These are phyloP conservation scores for Nothobranchius kuhntae DNA, from an alignment of 2,113 vertebrate genomes.

Conservation along the genomic window DNA sequence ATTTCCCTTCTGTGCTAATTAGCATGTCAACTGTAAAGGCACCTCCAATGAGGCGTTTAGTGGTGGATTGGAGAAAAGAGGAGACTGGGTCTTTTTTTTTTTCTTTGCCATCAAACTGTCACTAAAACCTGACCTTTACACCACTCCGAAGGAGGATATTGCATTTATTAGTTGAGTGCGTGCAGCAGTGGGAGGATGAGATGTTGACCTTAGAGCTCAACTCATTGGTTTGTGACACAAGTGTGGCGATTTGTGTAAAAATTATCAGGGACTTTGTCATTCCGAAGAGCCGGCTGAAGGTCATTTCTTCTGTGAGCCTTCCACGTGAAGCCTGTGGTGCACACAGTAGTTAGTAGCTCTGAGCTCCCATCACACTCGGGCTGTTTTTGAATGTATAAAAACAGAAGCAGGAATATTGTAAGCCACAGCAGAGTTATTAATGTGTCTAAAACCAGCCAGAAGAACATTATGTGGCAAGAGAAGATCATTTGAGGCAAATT, in stretches of 20 bases:
- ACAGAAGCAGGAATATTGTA: slow-evolving; percentile 15
- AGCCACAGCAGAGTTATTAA: slow-evolving; percentile 8
- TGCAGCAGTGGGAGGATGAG: neutral
- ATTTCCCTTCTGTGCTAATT: slow-evolving; percentile 69
- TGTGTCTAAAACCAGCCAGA: neutral
- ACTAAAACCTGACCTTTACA: slow-evolving; percentile 54
- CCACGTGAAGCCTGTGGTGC: slow-evolving; percentile 4
- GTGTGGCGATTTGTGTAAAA: neutral
- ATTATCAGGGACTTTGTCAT: slow-evolving; percentile 3
- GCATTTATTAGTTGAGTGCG: slow-evolving; percentile 6
- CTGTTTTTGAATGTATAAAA: slow-evolving; percentile 34
- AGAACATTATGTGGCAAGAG: slow-evolving; percentile 16
- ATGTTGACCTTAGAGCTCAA: slow-evolving; percentile 3
- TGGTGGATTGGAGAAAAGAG: slow-evolving; percentile 19
- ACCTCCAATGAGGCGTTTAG: slow-evolving; percentile 54
- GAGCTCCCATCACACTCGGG: slow-evolving; percentile 14
- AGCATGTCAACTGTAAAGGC: slow-evolving; percentile 69
- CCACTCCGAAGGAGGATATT: neutral
- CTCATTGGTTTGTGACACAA: slow-evolving; percentile 1
- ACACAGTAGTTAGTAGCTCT: slow-evolving; percentile 15
- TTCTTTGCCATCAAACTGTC: slow-evolving; percentile 40
- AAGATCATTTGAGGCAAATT: slow-evolving; percentile 24
- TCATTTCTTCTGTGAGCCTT: slow-evolving; percentile 27
- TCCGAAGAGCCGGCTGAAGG: slow-evolving; percentile 33
- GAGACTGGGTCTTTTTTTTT: slow-evolving; percentile 10